Conservation (phyloP, 2,888 invertebrate species). For the Epirrhoe alternata region DNA sequence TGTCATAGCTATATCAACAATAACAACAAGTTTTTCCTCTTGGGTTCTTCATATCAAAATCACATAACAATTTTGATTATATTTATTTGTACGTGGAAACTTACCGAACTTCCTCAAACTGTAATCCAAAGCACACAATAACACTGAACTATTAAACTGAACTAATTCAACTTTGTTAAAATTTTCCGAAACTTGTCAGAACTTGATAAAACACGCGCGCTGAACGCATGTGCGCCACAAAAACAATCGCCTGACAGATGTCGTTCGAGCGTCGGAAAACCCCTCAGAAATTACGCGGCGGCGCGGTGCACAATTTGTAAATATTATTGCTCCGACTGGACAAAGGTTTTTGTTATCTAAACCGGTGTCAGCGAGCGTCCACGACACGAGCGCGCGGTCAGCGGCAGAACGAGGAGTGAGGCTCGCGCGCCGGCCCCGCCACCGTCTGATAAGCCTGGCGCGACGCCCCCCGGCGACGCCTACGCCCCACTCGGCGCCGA, state of each 20-base stretch:
- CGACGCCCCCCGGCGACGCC: conserved; percentile 85
- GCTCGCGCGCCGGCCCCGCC: conserved; percentile 83
- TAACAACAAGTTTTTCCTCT: neutral
- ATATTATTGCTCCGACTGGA: conserved; percentile 82
- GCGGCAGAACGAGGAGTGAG: conserved; percentile 80
- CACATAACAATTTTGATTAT: neutral
- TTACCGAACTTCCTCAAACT: conserved; percentile 71
- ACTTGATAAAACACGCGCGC: conserved; percentile 72
- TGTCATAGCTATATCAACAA: conserved; percentile 6
- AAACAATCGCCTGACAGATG: conserved; percentile 78
- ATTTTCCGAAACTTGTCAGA: conserved; percentile 72
- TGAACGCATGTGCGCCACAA: conserved; percentile 77
- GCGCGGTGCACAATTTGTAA: conserved; percentile 71
- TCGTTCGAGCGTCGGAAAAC: conserved; percentile 77
- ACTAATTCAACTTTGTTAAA: conserved; percentile 59
- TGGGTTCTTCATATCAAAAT: neutral
- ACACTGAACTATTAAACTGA: conserved; percentile 69
- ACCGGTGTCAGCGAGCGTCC: conserved; percentile 75
- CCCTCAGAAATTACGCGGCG: conserved; percentile 78
- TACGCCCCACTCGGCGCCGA: conserved; percentile 81
- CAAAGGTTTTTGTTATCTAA: conserved; percentile 85
- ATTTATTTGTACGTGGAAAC: conserved; percentile 40
- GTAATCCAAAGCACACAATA: conserved; percentile 71
- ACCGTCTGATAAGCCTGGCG: conserved; percentile 84
- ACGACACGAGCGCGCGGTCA: conserved; percentile 76